Percentiles rank a stretch among this genome's conserved stretches.
phyloP scores from a whole-genome alignment of 37 sponge, comb jelly and placozoan species.

The Diacarnus erythraeanus region DNA sequence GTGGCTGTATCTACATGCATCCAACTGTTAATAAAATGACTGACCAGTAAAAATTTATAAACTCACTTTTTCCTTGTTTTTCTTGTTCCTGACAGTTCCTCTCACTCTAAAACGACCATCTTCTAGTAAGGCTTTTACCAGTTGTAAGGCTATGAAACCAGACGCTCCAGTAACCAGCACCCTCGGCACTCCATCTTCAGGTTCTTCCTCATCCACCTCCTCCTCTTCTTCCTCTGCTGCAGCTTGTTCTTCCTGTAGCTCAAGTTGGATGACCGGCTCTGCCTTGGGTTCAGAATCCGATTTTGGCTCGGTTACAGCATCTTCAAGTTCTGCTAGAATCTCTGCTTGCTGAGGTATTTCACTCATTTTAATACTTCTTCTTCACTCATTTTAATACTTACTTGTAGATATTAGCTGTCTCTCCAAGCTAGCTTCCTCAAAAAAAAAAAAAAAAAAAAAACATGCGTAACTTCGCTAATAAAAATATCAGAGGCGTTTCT shows the following conservation, averaged over 20 bases:
- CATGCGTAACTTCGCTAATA: too few relatives aligned
- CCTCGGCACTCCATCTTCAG: constrained; percentile 35
- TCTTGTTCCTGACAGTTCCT: constrained; percentile 77
- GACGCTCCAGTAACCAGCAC: constrained; percentile 94
- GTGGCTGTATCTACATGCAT: constrained; percentile 40
- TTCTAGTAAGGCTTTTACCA: constrained; percentile 68
- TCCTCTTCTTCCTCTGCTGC: constrained; percentile 20
- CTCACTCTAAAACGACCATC: constrained; percentile 64
- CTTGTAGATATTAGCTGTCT: too few relatives aligned
- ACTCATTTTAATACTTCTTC: too few relatives aligned
- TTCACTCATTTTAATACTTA: too few relatives aligned
- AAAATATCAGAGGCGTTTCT: too few relatives aligned
- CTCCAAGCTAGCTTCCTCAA: too few relatives aligned
- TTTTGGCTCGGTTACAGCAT: neutral
- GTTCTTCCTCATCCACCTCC: constrained; percentile 33
- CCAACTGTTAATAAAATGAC: neutral
- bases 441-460: too few relatives aligned
- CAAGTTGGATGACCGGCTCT: neutral
- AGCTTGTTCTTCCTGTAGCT: neutral
- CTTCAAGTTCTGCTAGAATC: too few relatives aligned
- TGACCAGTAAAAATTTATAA: neutral
- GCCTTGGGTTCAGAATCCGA: neutral
- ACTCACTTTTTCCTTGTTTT: constrained; percentile 59
- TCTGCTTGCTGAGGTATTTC: too few relatives aligned
- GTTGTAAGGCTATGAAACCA: constrained; percentile 80